A percentile compares a stretch with the other conserved stretches of the same genome.
phyloP scores from a whole-genome alignment of 1,140 invertebrate genomes.

The Halictus rubicundus region DNA sequence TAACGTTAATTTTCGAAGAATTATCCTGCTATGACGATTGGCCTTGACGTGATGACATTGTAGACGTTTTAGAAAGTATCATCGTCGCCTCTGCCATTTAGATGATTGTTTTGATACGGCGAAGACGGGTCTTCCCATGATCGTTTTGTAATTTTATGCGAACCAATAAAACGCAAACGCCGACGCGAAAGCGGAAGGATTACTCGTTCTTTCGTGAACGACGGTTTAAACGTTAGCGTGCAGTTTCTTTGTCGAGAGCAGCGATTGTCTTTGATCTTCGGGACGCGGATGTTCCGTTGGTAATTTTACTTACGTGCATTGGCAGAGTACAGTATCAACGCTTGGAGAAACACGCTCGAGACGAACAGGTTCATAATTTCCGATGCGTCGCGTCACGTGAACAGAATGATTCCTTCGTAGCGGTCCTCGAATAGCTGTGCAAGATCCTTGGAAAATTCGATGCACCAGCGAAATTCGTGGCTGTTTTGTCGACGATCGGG shows the following conservation, averaged over 20 bases:
- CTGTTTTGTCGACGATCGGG: conserved; percentile 14
- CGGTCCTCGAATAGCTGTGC: no score
- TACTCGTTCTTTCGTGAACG: no score
- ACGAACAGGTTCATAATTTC: no score
- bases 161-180: neutral
- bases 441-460: neutral
- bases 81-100: neutral
- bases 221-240: neutral
- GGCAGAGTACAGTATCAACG: no score
- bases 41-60: neutral
- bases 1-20: no score
- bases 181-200: no score
- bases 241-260: neutral
- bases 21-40: no score
- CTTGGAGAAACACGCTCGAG: no score
- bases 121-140: neutral
- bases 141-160: conserved; percentile 8
- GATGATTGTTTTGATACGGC: neutral
- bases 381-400: no score
- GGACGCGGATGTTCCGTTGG: neutral
- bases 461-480: neutral
- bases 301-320: conserved; percentile 51
- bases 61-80: neutral
- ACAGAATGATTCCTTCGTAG: no score
- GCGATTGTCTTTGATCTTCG: neutral